phyloP scores from a whole-genome alignment of 2,797 vertebrate genomes.

The Parauchenoglanis punctatus region DNA sequence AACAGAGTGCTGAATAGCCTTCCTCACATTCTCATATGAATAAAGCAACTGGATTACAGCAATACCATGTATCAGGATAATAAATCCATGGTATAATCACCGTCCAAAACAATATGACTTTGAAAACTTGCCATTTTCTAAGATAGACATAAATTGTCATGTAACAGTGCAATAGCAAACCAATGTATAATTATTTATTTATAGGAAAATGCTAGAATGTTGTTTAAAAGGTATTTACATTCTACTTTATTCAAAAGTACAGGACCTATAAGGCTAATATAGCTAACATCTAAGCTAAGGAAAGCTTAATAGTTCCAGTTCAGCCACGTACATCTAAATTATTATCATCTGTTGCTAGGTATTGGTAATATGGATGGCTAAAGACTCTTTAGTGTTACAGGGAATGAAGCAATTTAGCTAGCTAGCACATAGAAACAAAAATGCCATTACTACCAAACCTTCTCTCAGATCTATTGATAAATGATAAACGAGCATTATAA shows the following conservation, averaged over 20 bases:
- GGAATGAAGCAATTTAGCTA: neutral
- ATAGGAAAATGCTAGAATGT: neutral
- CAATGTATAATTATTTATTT: neutral
- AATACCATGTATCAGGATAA: neutral
- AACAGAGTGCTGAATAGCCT: constrained; percentile 29
- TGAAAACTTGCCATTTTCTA: constrained; percentile 4
- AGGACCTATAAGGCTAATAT: neutral
- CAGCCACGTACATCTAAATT: neutral
- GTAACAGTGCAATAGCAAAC: neutral
- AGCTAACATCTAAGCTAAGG: neutral
- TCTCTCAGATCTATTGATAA: neutral
- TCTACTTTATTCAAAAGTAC: neutral
- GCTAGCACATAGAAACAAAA: neutral
- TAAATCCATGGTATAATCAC: constrained; percentile 23
- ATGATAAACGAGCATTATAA: neutral
- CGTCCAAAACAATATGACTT: constrained; percentile 1
- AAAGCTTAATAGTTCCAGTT: neutral
- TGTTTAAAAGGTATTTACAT: neutral
- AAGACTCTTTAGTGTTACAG: neutral
- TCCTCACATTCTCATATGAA: constrained; percentile 35
- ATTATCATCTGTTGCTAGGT: neutral
- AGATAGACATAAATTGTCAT: neutral
- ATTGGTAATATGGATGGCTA: neutral
- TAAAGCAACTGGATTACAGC: constrained; percentile 22
- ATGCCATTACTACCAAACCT: neutral